Percentiles rank a stretch among this genome's conserved stretches.
These are phyloP conservation scores for Hydrocynus forskahlii DNA, from an alignment of 2,797 vertebrate genomes.

Conservation along the genomic window DNA sequence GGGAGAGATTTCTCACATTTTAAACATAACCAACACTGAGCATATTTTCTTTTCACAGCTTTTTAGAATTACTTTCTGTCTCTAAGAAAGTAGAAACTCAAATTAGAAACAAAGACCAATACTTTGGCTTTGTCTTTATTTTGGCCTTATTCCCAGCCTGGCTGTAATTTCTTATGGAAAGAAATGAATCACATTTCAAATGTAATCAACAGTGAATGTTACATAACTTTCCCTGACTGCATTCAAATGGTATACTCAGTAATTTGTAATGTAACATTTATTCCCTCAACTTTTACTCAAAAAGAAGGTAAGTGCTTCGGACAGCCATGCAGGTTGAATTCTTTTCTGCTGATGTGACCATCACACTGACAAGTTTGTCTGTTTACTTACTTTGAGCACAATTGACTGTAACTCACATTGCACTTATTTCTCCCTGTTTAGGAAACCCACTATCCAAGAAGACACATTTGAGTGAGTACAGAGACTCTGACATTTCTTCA, in stretches of 20 bases:
- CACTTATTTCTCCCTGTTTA: slow-evolving; percentile 30
- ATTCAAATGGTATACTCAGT: not conserved
- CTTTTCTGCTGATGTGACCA: not conserved
- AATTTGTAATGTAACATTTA: not conserved
- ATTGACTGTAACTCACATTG: slow-evolving; percentile 13
- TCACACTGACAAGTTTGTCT: not conserved
- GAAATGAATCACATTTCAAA: too few species aligned
- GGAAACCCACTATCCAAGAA: slow-evolving; percentile 52
- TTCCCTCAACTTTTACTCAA: not conserved
- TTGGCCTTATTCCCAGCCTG: too few species aligned
- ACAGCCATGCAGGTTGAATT: not conserved
- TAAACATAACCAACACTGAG: not conserved
- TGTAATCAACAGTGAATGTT: too few species aligned
- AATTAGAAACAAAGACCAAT: slow-evolving; percentile 14
- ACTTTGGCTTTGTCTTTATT: not conserved
- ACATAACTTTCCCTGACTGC: not conserved
- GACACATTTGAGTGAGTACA: slow-evolving; percentile 54
- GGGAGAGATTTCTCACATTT: not conserved
- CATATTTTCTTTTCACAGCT: not conserved
- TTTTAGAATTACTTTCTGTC: not conserved
- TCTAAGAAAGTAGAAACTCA: slow-evolving; percentile 7
- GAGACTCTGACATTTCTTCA: not conserved
- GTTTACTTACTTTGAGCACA: not conserved
- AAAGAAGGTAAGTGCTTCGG: not conserved
- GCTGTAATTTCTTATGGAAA: too few species aligned